Evolutionary conservation across 1,140 invertebrate species (phyloP).

Genomic region (Rhopalosiphum padi): DNA sequence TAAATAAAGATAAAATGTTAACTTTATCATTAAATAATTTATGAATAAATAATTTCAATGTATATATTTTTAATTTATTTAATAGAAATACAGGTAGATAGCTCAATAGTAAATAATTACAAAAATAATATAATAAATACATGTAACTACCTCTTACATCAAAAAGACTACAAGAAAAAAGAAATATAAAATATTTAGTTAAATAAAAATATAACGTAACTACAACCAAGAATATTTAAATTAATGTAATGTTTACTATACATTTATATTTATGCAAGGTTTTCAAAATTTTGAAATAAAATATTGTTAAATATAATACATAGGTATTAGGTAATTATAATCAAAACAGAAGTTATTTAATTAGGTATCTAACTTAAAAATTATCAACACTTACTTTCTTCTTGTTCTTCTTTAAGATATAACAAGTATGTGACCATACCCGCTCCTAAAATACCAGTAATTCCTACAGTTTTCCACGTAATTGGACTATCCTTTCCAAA

Average conservation of each 20-base stretch:
- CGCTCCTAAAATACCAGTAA: constrained; percentile 72
- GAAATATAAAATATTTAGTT: no score
- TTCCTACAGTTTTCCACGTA: constrained; percentile 77
- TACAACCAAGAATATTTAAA: no score
- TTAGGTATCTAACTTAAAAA: not conserved
- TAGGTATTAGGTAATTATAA: not conserved
- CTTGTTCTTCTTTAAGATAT: constrained; percentile 81
- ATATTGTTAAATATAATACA: no score
- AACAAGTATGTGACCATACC: constrained; percentile 75
- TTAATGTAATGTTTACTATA: not conserved
- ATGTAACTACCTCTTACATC: not conserved
- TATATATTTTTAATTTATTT: not conserved
- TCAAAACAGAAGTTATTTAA: not conserved
- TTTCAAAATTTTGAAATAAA: not conserved
- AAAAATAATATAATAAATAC: not conserved
- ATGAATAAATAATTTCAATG: not conserved
- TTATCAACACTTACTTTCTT: constrained; percentile 65
- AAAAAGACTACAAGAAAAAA: not conserved
- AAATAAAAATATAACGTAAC: no score
- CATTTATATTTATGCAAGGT: not conserved
- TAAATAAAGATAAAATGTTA: not conserved
- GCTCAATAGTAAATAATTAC: not conserved
- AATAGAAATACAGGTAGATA: not conserved
- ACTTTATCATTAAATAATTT: not conserved
- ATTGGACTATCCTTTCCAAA: constrained; percentile 67